Evolutionary conservation across 2,797 vertebrate species (phyloP).

Genomic region (Leptodactylus fallax): DNA sequence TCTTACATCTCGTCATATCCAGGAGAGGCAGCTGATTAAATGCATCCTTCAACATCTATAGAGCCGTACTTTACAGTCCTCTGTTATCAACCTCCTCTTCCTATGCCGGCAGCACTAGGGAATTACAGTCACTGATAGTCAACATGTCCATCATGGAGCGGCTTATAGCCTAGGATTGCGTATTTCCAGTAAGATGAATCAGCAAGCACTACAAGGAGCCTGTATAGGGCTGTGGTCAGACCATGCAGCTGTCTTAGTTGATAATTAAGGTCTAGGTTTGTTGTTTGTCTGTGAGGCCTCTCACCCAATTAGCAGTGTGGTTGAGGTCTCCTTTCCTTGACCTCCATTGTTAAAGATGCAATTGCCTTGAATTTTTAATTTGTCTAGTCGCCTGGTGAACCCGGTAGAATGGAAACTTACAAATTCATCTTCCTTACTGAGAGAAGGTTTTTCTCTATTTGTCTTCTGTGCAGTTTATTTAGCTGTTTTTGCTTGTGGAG

Average conservation of each 20-base stretch:
- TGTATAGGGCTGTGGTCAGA: neutral
- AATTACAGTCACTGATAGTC: conserved; percentile 46
- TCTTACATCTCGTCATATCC: neutral
- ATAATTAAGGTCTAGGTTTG: conserved; percentile 7
- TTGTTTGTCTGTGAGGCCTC: conserved; percentile 49
- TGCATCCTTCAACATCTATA: conserved; percentile 25
- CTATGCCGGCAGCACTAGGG: conserved; percentile 23
- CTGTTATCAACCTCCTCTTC: conserved; percentile 3
- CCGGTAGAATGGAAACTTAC: too few relatives aligned
- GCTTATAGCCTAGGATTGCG: neutral
- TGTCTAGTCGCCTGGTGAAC: neutral
- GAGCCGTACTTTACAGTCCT: conserved; percentile 2
- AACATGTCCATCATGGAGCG: neutral
- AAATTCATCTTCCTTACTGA: neutral
- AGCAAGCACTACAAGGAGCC: neutral
- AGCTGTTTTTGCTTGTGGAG: neutral
- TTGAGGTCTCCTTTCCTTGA: neutral
- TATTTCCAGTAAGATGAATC: conserved; percentile 1
- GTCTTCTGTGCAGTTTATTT: neutral
- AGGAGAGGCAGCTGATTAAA: conserved; percentile 4
- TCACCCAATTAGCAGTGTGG: conserved; percentile 56
- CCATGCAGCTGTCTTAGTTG: conserved; percentile 3
- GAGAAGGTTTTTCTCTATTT: neutral
- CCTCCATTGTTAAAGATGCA: conserved; percentile 7
- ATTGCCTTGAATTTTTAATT: conserved; percentile 6